A percentile compares a stretch with the other conserved stretches of the same genome.
Conservation (phyloP, 2,113 vertebrate species). For the Columba livia region DNA sequence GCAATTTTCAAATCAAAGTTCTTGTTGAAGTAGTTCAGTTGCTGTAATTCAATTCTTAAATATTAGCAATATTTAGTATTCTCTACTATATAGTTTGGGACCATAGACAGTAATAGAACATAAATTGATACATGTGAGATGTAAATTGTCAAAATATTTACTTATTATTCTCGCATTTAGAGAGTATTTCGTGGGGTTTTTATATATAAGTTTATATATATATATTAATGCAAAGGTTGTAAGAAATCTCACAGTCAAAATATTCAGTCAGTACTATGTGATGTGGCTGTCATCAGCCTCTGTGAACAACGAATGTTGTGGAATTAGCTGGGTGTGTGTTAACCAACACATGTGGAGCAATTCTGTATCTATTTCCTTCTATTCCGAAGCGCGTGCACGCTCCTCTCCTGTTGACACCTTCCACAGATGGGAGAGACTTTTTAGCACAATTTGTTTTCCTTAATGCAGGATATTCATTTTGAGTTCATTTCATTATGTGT, state of each 20-base stretch:
- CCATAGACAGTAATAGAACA: background rate
- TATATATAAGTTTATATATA: background rate
- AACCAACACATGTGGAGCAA: background rate
- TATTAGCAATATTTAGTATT: background rate
- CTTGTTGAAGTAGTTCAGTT: background rate
- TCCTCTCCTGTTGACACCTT: background rate
- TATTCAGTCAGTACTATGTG: background rate
- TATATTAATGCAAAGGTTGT: background rate
- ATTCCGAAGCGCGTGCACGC: accelerated
- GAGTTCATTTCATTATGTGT: background rate
- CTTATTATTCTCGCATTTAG: background rate
- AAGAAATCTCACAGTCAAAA: background rate
- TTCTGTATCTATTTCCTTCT: background rate
- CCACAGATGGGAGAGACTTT: background rate
- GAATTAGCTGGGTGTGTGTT: background rate
- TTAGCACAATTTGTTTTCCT: background rate
- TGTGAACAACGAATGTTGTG: background rate
- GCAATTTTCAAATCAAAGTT: background rate
- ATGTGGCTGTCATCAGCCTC: background rate
- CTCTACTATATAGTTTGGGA: background rate
- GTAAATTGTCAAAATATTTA: background rate
- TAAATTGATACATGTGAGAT: background rate
- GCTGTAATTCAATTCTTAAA: background rate
- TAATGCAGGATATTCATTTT: background rate
- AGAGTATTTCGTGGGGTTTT: background rate